Percentiles rank a stretch among this genome's conserved stretches.
Conservation (phyloP, 1,140 invertebrate genomes). For the Heliconius hewitsoni region DNA sequence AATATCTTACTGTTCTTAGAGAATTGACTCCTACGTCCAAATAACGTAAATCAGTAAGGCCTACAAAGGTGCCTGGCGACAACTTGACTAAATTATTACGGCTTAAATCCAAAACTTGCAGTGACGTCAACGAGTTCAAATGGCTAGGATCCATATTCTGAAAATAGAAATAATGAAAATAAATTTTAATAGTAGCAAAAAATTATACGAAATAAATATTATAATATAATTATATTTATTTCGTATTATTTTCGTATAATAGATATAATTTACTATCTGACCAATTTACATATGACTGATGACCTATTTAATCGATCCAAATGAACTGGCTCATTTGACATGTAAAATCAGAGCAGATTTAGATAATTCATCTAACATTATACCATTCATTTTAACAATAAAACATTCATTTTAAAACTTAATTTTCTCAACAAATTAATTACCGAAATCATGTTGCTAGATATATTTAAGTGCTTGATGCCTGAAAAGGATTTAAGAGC, state of each 20-base stretch:
- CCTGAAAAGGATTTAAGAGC: constrained; percentile 86
- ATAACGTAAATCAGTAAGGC: constrained; percentile 85
- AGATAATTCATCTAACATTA: background rate
- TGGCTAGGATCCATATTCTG: constrained; percentile 85
- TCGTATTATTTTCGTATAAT: too few relatives aligned
- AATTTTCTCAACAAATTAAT: constrained; percentile 51
- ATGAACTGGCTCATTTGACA: constrained; percentile 24
- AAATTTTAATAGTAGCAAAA: background rate
- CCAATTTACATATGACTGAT: constrained; percentile 7
- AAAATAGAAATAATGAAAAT: constrained; percentile 41
- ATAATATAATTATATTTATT: too few relatives aligned
- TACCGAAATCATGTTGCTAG: constrained; percentile 91
- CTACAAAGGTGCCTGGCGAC: constrained; percentile 89
- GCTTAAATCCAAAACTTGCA: constrained; percentile 91
- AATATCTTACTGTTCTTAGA: constrained; percentile 87
- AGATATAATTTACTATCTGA: too few relatives aligned
- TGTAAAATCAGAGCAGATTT: constrained; percentile 19
- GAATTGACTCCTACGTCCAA: constrained; percentile 93
- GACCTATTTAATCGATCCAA: constrained; percentile 7
- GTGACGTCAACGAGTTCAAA: constrained; percentile 83
- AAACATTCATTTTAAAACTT: background rate
- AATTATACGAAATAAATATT: background rate
- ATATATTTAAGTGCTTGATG: constrained; percentile 89
- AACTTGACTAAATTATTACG: constrained; percentile 92
- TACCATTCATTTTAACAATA: background rate